A percentile compares a stretch with the other conserved stretches of the same genome.
phyloP scores from a whole-genome alignment of 2,113 vertebrate genomes.

The Pelmatolapia mariae region DNA sequence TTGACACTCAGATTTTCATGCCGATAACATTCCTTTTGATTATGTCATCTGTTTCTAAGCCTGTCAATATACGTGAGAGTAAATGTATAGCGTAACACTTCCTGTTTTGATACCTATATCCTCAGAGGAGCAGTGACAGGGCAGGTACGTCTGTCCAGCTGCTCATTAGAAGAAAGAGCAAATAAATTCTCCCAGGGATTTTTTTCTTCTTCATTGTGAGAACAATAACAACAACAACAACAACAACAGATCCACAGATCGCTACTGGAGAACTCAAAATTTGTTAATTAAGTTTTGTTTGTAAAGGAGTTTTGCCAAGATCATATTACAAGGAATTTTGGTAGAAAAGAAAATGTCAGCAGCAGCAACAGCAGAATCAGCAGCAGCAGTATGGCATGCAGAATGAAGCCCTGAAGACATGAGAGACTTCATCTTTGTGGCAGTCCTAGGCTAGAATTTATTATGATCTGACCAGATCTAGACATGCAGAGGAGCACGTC shows the following conservation, averaged over 20 bases:
- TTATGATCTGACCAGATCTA: neutral
- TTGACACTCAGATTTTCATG: neutral
- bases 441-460: conserved; percentile 8
- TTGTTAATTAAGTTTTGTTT: conserved; percentile 36
- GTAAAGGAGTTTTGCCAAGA: neutral
- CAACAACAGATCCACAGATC: conserved; percentile 47
- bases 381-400: neutral
- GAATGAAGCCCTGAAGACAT: conserved; percentile 14
- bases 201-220: neutral
- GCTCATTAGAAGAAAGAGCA: conserved; percentile 57
- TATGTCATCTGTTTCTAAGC: neutral
- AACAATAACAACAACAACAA: conserved; percentile 11
- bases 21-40: neutral
- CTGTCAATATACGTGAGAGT: neutral
- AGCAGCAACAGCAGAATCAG: neutral
- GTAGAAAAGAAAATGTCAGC: conserved; percentile 25
- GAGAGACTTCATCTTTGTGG: conserved; percentile 32
- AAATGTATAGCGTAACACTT: conserved; percentile 10
- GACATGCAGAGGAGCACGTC: neutral
- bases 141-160: conserved; percentile 33
- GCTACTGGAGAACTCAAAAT: conserved; percentile 29
- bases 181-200: conserved; percentile 57
- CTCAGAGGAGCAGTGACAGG: conserved; percentile 37
- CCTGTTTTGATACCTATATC: conserved; percentile 41
- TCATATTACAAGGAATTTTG: neutral